Percentiles rank a stretch among this genome's conserved stretches.
phyloP scores from a whole-genome alignment of 1,140 invertebrate species.

The Plutomurus gul region DNA sequence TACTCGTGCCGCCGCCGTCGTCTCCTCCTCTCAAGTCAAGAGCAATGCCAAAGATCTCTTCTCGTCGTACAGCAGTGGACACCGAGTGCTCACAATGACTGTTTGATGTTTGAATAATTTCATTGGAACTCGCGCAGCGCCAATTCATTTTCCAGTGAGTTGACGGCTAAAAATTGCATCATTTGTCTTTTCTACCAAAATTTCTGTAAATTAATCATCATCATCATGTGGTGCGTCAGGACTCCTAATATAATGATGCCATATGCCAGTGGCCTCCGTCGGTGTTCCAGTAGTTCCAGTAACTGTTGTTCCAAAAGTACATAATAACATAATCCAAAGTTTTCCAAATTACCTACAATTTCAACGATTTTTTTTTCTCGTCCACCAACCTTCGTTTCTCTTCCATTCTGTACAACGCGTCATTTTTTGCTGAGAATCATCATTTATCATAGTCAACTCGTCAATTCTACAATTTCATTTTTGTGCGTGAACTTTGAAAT shows the following conservation, averaged over 20 bases:
- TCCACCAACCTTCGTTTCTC: not conserved
- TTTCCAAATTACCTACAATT: slow-evolving; percentile 7
- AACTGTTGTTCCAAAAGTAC: not conserved
- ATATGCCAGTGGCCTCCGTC: not conserved
- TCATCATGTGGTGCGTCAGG: no score
- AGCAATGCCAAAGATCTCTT: slow-evolving; percentile 35
- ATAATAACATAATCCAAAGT: slow-evolving; percentile 18
- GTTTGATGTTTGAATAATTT: slow-evolving; percentile 4
- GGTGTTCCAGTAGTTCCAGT: slow-evolving; percentile 8
- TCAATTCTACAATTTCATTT: no score
- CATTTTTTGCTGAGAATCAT: not conserved
- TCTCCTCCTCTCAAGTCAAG: slow-evolving; percentile 1
- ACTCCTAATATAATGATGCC: no score
- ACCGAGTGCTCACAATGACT: slow-evolving; percentile 39
- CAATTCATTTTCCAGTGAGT: not conserved
- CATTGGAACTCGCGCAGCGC: no score
- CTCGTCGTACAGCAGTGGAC: not conserved
- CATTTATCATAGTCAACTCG: no score
- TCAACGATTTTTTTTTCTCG: not conserved
- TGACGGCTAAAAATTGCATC: not conserved
- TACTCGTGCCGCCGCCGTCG: not conserved
- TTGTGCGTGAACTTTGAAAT: no score
- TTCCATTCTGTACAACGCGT: not conserved
- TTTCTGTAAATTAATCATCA: not conserved
- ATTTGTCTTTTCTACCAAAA: not conserved